Base-by-base conservation (phyloP, 2,113 vertebrate species). In the Toxotes jaculatrix region DNA sequence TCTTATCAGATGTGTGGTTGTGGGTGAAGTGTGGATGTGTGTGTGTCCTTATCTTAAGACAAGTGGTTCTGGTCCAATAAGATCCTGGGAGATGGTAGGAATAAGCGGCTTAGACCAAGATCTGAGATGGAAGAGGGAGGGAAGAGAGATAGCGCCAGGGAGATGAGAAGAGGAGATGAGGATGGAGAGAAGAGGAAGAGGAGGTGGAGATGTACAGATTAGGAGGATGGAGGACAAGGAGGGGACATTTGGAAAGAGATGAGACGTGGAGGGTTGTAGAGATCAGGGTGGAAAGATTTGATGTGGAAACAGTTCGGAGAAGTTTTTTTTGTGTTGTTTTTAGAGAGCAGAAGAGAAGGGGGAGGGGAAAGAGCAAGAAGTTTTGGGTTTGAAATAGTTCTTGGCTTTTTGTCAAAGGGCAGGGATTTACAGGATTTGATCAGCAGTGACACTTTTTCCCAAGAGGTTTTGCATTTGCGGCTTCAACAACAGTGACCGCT, bases 1-100 rank as follows among this genome's bases (percentile, higher is more conserved):
- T 90, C 88, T 95, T 95, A 93, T 95, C 93, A 93, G 90, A 95
- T 89, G 81, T 87, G 86, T 87, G 85, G 64, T 77, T 82, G 69
- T 55, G 43, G 59, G 55, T 77, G 66, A 80, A 84, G 82, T 77
- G 89, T 79, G 87, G 82, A 91, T 83, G 75, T 88, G 81, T 82
- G 79, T 81, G 83, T 76, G 89, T 89, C 88, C 93, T 95, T 94
- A 95, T 95, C 95, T 92, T 85, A 88, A 90, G 92, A 93, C 91
- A 94, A 94, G 94, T 93, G 94, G 94, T 94, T 95, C 93, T 91
- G 95, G 94, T 94, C 94, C 91, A 93, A 83, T 93, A 88, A 90
- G 84, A 94, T 92, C 92, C 92, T 66, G 84, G 89, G 87, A 93
- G 94, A 94, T 95, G 92, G 93, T 88, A 91, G 90, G 88, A 93